These are phyloP conservation scores for Gopherus flavomarginatus DNA, from an alignment of 2,113 vertebrate genomes.

Conservation along the genomic window DNA sequence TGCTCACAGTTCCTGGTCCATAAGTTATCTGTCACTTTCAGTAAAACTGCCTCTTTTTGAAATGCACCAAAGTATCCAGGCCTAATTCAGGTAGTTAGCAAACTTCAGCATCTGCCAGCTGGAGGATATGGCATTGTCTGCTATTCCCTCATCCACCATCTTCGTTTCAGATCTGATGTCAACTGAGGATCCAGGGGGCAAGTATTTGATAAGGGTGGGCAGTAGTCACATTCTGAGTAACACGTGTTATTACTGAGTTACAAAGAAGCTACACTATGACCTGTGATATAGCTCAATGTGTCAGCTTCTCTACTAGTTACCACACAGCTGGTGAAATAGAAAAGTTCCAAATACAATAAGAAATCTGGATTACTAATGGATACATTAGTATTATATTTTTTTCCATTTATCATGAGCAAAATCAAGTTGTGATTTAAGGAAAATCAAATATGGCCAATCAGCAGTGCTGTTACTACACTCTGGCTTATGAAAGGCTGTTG, in stretches of 20 bases:
- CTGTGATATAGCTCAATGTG: neutral
- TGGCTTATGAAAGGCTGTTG: slow-evolving; percentile 26
- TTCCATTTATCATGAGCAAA: slow-evolving; percentile 31
- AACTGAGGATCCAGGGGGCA: neutral
- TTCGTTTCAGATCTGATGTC: slow-evolving; percentile 34
- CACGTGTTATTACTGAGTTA: fast-evolving
- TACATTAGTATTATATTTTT: slow-evolving; percentile 23
- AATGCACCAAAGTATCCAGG: slow-evolving; percentile 30
- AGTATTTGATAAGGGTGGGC: neutral
- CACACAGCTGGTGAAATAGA: neutral
- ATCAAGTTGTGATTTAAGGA: slow-evolving; percentile 34
- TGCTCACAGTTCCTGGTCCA: slow-evolving; percentile 24
- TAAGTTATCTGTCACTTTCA: slow-evolving; percentile 55
- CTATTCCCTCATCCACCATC: neutral
- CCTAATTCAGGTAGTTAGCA: slow-evolving; percentile 68
- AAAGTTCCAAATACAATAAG: neutral
- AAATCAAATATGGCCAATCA: slow-evolving; percentile 7
- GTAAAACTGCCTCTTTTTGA: slow-evolving; percentile 46
- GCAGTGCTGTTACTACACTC: slow-evolving; percentile 35
- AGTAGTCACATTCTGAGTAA: neutral
- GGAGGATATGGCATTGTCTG: slow-evolving; percentile 7
- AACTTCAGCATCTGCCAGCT: slow-evolving; percentile 41
- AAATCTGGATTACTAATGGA: neutral
- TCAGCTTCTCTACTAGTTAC: neutral
- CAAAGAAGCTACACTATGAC: neutral